Percentiles rank a stretch among this genome's conserved stretches.
phyloP scores from a whole-genome alignment of 1,140 invertebrate genomes.

The Eufriesea mexicana region DNA sequence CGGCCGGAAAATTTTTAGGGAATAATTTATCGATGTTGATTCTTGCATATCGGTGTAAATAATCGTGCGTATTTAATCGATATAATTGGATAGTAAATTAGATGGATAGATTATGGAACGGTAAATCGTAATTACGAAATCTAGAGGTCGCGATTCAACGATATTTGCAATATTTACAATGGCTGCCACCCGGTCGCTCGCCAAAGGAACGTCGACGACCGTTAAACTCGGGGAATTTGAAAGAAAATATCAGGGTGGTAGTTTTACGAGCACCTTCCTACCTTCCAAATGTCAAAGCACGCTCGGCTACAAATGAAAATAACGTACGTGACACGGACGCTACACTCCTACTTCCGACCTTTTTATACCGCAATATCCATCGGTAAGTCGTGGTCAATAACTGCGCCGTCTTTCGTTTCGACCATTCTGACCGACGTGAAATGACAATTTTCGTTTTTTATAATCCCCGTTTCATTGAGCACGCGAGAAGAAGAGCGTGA shows the following conservation, averaged over 20 bases:
- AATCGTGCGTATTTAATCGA: not conserved
- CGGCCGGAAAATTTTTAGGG: too few species aligned
- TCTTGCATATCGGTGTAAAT: accelerated
- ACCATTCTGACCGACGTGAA: not conserved
- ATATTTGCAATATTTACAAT: slow-evolving; percentile 45
- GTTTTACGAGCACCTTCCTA: slow-evolving; percentile 42
- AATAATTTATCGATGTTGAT: not conserved
- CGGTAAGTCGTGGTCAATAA: slow-evolving; percentile 9
- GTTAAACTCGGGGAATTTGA: slow-evolving; percentile 40
- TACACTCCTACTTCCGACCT: slow-evolving; percentile 13
- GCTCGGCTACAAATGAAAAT: slow-evolving; percentile 6
- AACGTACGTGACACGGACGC: slow-evolving; percentile 3
- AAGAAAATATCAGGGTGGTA: slow-evolving; percentile 32
- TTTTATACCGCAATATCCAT: not conserved
- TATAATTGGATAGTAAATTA: not conserved
- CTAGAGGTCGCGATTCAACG: not conserved
- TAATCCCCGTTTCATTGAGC: not conserved
- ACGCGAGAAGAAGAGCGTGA: not conserved
- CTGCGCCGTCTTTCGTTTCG: not conserved
- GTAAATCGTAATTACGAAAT: slow-evolving; percentile 10
- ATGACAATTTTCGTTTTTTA: slow-evolving; percentile 11
- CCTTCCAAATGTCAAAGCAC: slow-evolving; percentile 43
- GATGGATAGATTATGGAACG: not conserved
- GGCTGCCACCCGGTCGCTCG: not conserved
- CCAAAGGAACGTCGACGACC: slow-evolving; percentile 23